Base-by-base conservation (phyloP, 1,140 invertebrate species). In the Sarcophaga peregrina region DNA sequence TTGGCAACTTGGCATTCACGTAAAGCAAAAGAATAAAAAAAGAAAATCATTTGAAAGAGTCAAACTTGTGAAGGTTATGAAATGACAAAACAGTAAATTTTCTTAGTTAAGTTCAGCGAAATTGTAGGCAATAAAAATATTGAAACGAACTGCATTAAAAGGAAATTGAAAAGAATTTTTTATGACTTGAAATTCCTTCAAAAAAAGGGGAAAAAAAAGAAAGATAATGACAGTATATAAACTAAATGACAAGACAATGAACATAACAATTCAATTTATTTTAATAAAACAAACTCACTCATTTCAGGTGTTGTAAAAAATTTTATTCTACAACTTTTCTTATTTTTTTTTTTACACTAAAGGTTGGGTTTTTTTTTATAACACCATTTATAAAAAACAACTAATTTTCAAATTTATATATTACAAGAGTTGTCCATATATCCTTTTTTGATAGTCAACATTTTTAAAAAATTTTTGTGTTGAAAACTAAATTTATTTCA, bases 181-280 rank as follows among this genome's bases (percentile, higher is more conserved):
- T 78, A 78, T 78, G 75, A 78, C 25, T 78, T 78, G n/a, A 52
- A 78, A 78, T 78, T 78, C 50, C 50, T 78, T 50, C 15, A 58
- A 58, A 58, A 58, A 7, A 68, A 37, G 4, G 4, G 4, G 4
- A 37, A 37, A 37, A 37, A 37, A 37, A 37, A 37, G 1, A 37
- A 37, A 37, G 25, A 1, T 2, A 37, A 37, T 37, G 25, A 37
- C 25, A 37, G n/a, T 37, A 37, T 37, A 37, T 37, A 37, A n/a
- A 37, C 4, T 37, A 37, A 37, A 37, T 37, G n/a, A 25, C 50
- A 50, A 20, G 47, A 52, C 75, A 52, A 78, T 78, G 75, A 78
- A 52, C 75, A 50, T 52, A 78, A 78, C 75, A 78, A 52, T 78
- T 50, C 47, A n/a, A n/a, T n/a, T n/a, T n/a, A n/a, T n/a, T n/a